A percentile compares a stretch with the other conserved stretches of the same genome.
Evolutionary conservation across 2,888 invertebrate genomes (phyloP).

Genomic region (Apoda limacodes): DNA sequence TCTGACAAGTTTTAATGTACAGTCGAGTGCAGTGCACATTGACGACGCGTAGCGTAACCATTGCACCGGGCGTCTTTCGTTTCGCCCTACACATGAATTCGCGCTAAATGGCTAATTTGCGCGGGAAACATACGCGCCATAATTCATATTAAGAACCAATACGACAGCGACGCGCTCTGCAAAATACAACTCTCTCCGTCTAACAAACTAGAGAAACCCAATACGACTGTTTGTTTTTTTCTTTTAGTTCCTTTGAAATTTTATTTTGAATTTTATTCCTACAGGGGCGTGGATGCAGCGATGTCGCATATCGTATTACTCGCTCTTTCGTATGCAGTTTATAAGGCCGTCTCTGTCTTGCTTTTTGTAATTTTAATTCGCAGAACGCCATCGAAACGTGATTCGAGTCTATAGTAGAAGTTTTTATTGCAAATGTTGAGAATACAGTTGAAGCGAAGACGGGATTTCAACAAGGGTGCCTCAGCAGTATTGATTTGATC

Average conservation of each 20-base stretch:
- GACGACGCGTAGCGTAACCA: conserved; percentile 21
- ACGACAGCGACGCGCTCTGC: conserved; percentile 33
- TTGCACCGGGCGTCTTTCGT: conserved; percentile 37
- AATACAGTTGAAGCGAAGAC: conserved; percentile 49
- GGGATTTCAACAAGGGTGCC: conserved; percentile 41
- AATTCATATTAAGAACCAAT: conserved; percentile 61
- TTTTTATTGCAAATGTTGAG: conserved; percentile 55
- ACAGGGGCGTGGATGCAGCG: conserved; percentile 68
- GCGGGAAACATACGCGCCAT: conserved; percentile 62
- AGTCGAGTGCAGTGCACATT: conserved; percentile 31
- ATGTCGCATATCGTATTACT: conserved; percentile 70
- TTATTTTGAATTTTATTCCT: conserved; percentile 68
- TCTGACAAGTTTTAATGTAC: too few relatives aligned
- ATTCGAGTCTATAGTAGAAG: conserved; percentile 57
- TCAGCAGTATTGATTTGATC: conserved; percentile 39
- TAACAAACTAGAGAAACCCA: conserved; percentile 57
- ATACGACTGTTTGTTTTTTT: conserved; percentile 57
- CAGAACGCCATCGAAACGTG: conserved; percentile 64
- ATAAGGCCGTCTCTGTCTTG: conserved; percentile 43
- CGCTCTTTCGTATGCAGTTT: conserved; percentile 43
- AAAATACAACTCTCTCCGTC: conserved; percentile 48
- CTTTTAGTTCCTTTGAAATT: conserved; percentile 66
- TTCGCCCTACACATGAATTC: conserved; percentile 51
- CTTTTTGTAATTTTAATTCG: conserved; percentile 70
- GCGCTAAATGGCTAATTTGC: conserved; percentile 65